phyloP scores from a whole-genome alignment of 2,113 vertebrate genomes.

The Ardeotis arabs region DNA sequence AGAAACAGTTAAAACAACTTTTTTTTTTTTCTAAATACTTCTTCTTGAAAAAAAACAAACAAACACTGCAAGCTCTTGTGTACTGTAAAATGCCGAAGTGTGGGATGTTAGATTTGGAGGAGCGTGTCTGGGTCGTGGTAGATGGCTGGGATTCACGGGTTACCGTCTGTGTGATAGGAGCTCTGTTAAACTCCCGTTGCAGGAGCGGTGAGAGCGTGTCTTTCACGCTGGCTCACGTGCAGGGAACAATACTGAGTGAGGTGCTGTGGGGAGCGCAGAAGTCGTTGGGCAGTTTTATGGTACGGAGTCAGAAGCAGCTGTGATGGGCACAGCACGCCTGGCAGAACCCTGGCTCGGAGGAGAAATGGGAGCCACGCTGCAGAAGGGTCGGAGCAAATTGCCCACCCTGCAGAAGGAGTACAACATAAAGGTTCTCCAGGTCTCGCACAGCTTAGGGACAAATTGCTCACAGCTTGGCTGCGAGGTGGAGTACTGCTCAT shows the following conservation, averaged over 20 bases:
- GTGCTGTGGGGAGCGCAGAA: not conserved
- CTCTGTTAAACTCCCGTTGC: not conserved
- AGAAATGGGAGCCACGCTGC: not conserved
- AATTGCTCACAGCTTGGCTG: not conserved
- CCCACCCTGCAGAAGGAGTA: not conserved
- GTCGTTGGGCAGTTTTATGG: not conserved
- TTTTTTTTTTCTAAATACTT: not conserved
- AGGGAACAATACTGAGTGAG: not conserved
- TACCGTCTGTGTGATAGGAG: accelerated
- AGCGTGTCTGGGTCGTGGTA: not conserved
- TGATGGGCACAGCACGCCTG: not conserved
- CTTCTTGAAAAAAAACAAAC: not conserved
- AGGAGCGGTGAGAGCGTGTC: not conserved
- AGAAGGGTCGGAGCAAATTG: not conserved
- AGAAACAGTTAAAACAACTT: not conserved
- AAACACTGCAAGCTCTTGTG: not conserved
- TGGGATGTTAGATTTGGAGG: not conserved
- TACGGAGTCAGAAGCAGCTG: not conserved
- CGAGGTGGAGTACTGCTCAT: not conserved
- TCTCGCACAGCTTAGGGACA: not conserved
- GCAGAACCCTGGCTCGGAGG: not conserved
- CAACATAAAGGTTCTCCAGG: not conserved
- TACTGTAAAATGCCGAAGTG: not conserved
- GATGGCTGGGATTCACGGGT: not conserved
- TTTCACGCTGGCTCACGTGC: not conserved